Base-by-base conservation (phyloP, 2,113 vertebrate genomes). In the Maccullochella peelii region DNA sequence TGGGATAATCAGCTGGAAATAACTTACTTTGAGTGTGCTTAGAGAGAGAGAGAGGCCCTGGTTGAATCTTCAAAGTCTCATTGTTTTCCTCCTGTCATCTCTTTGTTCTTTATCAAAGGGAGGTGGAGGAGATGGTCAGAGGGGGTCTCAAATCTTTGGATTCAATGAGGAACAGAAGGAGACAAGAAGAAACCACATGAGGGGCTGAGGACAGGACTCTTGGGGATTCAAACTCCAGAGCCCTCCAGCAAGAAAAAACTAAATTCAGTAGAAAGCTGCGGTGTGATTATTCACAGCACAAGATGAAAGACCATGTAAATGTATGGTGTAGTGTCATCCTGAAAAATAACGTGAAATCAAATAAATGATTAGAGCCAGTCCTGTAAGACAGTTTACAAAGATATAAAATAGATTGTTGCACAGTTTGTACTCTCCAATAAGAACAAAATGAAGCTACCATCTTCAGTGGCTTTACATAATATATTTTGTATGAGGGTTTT, bases 1-100 rank as follows among this genome's bases (percentile, higher is more conserved):
- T 69, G 79, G 84, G 72, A 85, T 89, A 88, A 87, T 81, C 65
- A 86, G 83, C 78, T 88, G 79, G 54, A 82, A 85, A 85, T 87
- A 78, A 90, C 42, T 80, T 78, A 57, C 20, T 73, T 59, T 40
- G 47, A 80, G 54, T n/a, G 80, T 6, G 74, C 14, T 52, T 25
- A 73, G 79, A 73, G 61, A 62, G 42, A 80, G 65, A 84, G 67
- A 59, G 69, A 72, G 62, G 36, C 78, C 69, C 59, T 58, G 71
- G 68, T 58, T 75, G 61, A 68, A 77, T 84, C 77, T 85, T 88
- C 40, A 80, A 87, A 93, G 88, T 78, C 71, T 89, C 70, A 79
- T 87, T 87, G 71, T 83, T 88, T 42, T 88, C 63, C 65, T 78
- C 71, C 71, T 82, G 75, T 84, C 84, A 83, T 83, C 62, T 61